Evolutionary conservation across 2,113 vertebrate species (phyloP).

Genomic region (Macquaria ambigua): DNA sequence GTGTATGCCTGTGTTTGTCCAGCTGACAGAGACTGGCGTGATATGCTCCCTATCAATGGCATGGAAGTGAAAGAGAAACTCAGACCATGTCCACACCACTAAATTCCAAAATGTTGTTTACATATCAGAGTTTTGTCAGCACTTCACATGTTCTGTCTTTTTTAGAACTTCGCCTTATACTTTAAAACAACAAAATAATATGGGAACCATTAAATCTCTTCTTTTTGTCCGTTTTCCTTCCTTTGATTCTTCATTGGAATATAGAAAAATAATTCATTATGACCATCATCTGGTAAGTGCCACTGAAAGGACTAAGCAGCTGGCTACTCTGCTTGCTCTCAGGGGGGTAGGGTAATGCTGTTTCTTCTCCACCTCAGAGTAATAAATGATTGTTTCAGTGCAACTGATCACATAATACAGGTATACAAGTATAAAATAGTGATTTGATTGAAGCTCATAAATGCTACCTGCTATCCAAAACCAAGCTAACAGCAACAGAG

Average conservation of each 20-base stretch:
- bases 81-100: neutral
- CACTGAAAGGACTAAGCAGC: no score
- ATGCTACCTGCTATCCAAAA: no score
- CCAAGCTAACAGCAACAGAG: no score
- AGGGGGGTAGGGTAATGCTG: no score
- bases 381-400: no score
- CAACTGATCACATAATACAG: no score
- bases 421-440: no score
- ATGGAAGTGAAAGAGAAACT: constrained; percentile 25
- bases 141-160: neutral
- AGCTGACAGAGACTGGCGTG: constrained; percentile 38
- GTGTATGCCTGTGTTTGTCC: constrained; percentile 30
- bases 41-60: constrained; percentile 45
- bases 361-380: no score
- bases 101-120: neutral
- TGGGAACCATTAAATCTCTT: neutral
- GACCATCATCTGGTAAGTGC: neutral
- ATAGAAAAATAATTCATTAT: neutral
- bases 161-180: neutral
- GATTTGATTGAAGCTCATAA: no score
- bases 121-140: neutral
- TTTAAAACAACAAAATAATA: neutral
- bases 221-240: neutral
- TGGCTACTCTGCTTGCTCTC: no score
- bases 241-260: neutral